Evolutionary conservation across 2,113 vertebrate genomes (phyloP), one percentile per base, ranked within the genome.

Genomic region (Anhinga anhinga): DNA sequence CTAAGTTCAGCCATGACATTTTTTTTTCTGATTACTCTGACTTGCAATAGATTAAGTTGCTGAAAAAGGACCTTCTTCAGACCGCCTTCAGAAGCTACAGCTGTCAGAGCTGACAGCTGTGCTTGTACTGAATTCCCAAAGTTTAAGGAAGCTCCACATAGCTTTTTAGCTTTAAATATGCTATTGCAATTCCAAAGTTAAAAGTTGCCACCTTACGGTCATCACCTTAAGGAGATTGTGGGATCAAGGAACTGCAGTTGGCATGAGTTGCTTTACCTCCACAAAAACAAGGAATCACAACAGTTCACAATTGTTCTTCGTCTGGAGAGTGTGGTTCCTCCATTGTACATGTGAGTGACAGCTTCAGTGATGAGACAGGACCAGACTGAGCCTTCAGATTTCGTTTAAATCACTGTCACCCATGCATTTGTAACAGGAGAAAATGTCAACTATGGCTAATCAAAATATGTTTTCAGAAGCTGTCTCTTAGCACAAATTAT

Each of bases 381-480:
- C 78, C 87, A 94, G 89, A 87, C 73, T 38, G 77, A 94, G 34
- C 47, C 86, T 76, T 87, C 79, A 90, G 50, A 88, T 53, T 76
- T 52, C 59, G 69, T 82, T 81, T 80, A 79, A 50, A 73, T 90
- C 67, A 70, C 70, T 96, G 91, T 76, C 82, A 63, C 9, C 15
- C 18, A 10, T 9, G 25, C 17, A 40, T 80, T 70, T 77, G 40
- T 26, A 84, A 61, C 15, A 38, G n/a, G 49, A 88, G 36, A 93
- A 79, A 86, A 94, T 71, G 25, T 59, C 53, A 93, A 12, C 61
- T 42, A 9, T 29, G 18, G 65, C 14, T 81, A 52, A 86, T 55
- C 50, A 81, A 90, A 96, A 94, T 76, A 69, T 13, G 25, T 82
- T 95, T 73, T 90, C 92, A 90, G 87, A 97, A 50, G 25, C 26